Base-by-base conservation (phyloP, 53 echinoderm and acorn worm genomes). In the Echinometra lucunter region DNA sequence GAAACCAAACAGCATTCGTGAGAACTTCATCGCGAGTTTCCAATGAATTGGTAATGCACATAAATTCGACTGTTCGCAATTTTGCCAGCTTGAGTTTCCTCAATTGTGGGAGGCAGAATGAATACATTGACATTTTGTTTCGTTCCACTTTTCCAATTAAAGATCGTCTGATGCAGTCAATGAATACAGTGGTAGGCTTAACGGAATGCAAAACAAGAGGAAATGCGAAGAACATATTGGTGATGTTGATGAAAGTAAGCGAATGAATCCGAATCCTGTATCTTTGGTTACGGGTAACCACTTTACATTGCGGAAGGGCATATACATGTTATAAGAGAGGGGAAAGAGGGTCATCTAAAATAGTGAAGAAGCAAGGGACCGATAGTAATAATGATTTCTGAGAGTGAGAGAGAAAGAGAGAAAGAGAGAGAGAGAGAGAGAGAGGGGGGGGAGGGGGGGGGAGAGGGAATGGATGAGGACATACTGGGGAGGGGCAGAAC, bases 21-120 rank as follows among this genome's bases (percentile, higher is more conserved):
- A 19, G 23, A 35, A 78, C 5, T 42, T 42, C 78, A 78, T 38
- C 42, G 78, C 38, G 42, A 42, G 78, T 35, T 42, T 40, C 38
- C n/a, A n/a, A n/a, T n/a, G 38, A 78, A 78, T 78, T 38, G 38
- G 78, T 42, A 78, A 78, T 78, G 38, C 38, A 78, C 19, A 42
- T 40, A 30, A 78, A 42, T 78, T 78, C 78, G 42, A 78, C 42
- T 40, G 78, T 78, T 78, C 19, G 78, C 78, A 18, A 78, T 78
- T 78, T 78, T 21, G 53, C 40, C 40, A 78, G 78, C 78, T 78
- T 23, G 42, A 42, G 40, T 78, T 78, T 78, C 78, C 5, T 42
- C 78, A 78, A 42, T 78, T 78, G 38, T 78, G 6, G 78, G 72
- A 21, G 78, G 42, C 78, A 40, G 3, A 78, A 40, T 38, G 78